phyloP scores from a whole-genome alignment of 2,888 invertebrate species.

The Empis livida region DNA sequence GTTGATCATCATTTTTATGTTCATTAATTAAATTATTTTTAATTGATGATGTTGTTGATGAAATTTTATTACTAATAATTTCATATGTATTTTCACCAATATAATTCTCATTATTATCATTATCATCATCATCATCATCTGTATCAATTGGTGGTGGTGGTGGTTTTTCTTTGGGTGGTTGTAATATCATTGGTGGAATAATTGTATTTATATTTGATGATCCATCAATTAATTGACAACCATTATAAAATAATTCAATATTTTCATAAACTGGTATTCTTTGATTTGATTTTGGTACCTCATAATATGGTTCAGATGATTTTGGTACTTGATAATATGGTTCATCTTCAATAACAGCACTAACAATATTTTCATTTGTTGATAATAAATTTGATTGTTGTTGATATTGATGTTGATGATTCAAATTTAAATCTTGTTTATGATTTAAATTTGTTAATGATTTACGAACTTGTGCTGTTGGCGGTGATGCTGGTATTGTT shows the following conservation, averaged over 20 bases:
- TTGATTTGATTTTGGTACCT: slow-evolving; percentile 34
- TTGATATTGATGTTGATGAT: neutral
- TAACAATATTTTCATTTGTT: neutral
- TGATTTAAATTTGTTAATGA: no score
- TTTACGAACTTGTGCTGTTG: neutral
- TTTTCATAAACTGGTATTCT: slow-evolving; percentile 48
- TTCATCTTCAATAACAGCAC: slow-evolving; percentile 17
- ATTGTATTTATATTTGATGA: neutral
- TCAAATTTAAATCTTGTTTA: no score
- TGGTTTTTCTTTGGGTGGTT: slow-evolving; percentile 77
- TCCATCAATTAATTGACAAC: slow-evolving; percentile 9
- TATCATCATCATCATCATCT: slow-evolving; percentile 32
- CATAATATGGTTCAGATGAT: slow-evolving; percentile 32
- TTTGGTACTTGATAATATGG: slow-evolving; percentile 36
- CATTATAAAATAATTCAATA: slow-evolving; percentile 42
- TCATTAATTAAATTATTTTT: slow-evolving; percentile 13
- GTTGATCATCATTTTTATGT: neutral
- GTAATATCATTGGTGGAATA: slow-evolving; percentile 31
- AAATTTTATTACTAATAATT: slow-evolving; percentile 22
- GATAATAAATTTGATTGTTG: neutral
- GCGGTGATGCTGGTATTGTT: neutral
- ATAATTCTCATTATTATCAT: slow-evolving; percentile 19
- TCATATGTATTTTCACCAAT: slow-evolving; percentile 29
- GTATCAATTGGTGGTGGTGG: slow-evolving; percentile 61
- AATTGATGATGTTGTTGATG: slow-evolving; percentile 12